Conservation (phyloP, 2,797 vertebrate genomes). For the Onychomys arenicola region DNA sequence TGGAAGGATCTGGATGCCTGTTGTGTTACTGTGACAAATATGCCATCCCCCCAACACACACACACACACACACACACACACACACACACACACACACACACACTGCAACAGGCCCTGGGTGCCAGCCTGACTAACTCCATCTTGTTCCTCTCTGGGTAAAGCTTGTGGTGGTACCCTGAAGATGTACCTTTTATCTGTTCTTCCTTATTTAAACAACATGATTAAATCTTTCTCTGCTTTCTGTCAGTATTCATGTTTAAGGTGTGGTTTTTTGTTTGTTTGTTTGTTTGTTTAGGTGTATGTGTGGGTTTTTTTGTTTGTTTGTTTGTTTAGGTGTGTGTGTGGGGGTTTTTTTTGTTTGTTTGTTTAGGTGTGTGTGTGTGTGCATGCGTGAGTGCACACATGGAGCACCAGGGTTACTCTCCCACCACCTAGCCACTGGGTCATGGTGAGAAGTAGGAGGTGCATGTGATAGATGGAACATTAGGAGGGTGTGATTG, state of each 20-base stretch:
- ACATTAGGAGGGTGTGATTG: not conserved
- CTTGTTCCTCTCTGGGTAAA: not conserved
- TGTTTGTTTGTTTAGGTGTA: no score
- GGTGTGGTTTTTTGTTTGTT: not conserved
- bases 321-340: no score
- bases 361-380: no score
- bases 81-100: not conserved
- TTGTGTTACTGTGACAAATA: no score
- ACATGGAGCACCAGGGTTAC: not conserved
- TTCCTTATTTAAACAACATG: not conserved
- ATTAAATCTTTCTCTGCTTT: not conserved
- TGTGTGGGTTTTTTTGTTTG: no score
- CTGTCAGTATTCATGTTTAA: not conserved
- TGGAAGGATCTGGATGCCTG: not conserved
- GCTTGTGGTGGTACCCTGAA: not conserved
- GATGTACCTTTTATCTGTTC: not conserved
- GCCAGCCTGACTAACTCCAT: not conserved
- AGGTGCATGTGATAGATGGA: no score
- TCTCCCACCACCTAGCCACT: not conserved
- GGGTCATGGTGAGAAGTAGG: not conserved
- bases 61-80: not conserved
- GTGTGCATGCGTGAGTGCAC: no score
- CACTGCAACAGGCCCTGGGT: not conserved
- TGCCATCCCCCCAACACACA: not conserved
- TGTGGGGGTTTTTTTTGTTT: no score